Evolutionary conservation across 2,797 vertebrate species (phyloP).

Genomic region (Phyllotis vaccarum): DNA sequence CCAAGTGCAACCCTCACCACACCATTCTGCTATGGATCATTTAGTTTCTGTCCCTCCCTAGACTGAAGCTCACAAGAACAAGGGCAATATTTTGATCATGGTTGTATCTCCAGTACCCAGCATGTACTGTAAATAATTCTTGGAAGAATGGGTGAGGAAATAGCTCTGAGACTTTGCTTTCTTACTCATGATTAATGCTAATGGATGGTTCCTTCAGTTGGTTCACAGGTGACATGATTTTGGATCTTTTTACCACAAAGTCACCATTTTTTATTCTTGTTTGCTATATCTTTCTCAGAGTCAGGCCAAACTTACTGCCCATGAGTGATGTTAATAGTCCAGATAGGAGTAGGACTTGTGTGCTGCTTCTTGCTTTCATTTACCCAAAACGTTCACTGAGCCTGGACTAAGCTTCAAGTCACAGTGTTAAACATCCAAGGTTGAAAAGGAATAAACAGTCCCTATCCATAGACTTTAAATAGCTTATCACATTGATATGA

Average conservation of each 20-base stretch:
- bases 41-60: slow-evolving; percentile 47
- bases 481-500: slow-evolving; percentile 13
- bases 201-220: slow-evolving; percentile 44
- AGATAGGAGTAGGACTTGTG: slow-evolving; percentile 10
- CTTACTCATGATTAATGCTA: slow-evolving; percentile 43
- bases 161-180: slow-evolving; percentile 44
- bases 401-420: slow-evolving; percentile 13
- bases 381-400: slow-evolving; percentile 1
- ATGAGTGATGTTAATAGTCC: slow-evolving; percentile 13
- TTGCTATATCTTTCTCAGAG: slow-evolving; percentile 34
- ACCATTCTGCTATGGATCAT: background rate
- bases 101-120: background rate
- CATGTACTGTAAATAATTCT: slow-evolving; percentile 22
- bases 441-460: slow-evolving; percentile 36
- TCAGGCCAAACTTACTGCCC: slow-evolving; percentile 7
- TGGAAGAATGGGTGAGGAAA: slow-evolving; percentile 32
- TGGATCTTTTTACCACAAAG: slow-evolving; percentile 3
- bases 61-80: slow-evolving; percentile 28
- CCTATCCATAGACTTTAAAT: background rate
- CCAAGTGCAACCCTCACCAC: background rate
- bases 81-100: slow-evolving; percentile 31
- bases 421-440: slow-evolving; percentile 35
- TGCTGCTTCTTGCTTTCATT: slow-evolving; percentile 41
- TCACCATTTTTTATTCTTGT: slow-evolving; percentile 48
- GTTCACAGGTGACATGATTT: slow-evolving; percentile 36